Base-by-base conservation (phyloP, 92 coral and sea anemone species). In the Plumapathes pennacea region DNA sequence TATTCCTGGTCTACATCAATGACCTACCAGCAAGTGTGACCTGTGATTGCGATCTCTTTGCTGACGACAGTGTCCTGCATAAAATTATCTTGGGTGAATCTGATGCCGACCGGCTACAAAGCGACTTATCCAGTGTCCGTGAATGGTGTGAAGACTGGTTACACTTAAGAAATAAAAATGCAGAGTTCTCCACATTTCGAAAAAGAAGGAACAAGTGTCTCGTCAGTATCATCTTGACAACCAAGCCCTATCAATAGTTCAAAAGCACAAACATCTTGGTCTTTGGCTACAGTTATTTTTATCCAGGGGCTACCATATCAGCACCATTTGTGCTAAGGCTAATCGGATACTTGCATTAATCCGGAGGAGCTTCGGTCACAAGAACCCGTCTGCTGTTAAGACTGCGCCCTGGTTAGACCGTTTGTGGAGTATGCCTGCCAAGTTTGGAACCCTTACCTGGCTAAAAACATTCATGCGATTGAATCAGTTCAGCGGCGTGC, bases 401-500 rank as follows among this genome's bases (percentile, higher is more conserved):
- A 29, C 44, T 10, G 83, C 76, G 28, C 69, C 0, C 36, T 69
- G 22, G 69, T 70, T 20, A 26, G 78, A 44, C 78, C 78, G 11
- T 32, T 46, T 0, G 32, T 57, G 12, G 78, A 70, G 42, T 70
- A 70, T 26, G 53, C 45, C 11, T 57, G 69, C 12, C 60, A 38
- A n/a, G 78, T 47, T 5, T 57, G 69, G 78, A 58, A 70, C 22
- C 78, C 78, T 4, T 32, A 69, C 38, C 67, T 55, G 1, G 27
- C 18, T 14, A 57, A 69, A 44, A 42, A 69, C 36, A 18, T 57
- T 11, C 11, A 70, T 3, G 38, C 46, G 15, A 45, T 57, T 0
- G 78, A 70, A 70, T 24, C 48, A 23, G 57, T 76, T 38, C 67
- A 76, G 33, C 38, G 75, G n/a, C 14, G 75, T 36, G 75, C 74